These are phyloP conservation scores for Hippoglossus hippoglossus DNA, from an alignment of 2,797 vertebrate genomes.

Conservation along the genomic window DNA sequence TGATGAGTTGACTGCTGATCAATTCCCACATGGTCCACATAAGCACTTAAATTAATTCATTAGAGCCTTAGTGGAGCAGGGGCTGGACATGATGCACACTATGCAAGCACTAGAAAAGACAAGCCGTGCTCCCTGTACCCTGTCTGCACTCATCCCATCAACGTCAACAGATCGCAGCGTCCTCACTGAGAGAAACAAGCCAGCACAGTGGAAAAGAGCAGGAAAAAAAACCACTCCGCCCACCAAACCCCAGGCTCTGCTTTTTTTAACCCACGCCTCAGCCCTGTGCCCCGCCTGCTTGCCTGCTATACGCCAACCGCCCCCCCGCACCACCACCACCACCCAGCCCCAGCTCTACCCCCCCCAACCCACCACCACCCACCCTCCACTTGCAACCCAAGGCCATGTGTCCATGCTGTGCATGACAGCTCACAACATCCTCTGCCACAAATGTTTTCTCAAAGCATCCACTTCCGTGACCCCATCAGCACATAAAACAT, in stretches of 20 bases:
- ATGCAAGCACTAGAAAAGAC: conserved; percentile 84
- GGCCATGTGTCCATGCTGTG: conserved; percentile 82
- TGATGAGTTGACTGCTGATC: conserved; percentile 73
- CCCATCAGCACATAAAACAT: conserved; percentile 87
- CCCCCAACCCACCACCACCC: conserved; percentile 25
- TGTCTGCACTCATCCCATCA: conserved; percentile 83
- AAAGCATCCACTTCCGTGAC: conserved; percentile 87
- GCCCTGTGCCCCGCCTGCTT: conserved; percentile 52
- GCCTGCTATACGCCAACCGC: conserved; percentile 15
- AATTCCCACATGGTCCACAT: conserved; percentile 77
- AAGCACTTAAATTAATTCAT: conserved; percentile 73
- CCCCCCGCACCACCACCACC: conserved; percentile 8
- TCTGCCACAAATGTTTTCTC: conserved; percentile 90
- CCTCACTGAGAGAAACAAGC: conserved; percentile 64
- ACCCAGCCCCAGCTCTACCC: conserved; percentile 20
- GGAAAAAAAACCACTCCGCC: conserved; percentile 77
- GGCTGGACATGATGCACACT: conserved; percentile 76
- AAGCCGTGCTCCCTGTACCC: conserved; percentile 79
- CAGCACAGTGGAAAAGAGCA: conserved; percentile 71
- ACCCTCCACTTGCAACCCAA: conserved; percentile 76
- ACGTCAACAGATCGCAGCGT: conserved; percentile 68
- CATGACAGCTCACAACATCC: conserved; percentile 83
- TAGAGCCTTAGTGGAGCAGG: conserved; percentile 65
- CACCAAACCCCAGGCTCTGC: conserved; percentile 88
- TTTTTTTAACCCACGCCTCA: conserved; percentile 80